Base-by-base conservation (phyloP, 2,888 invertebrate genomes). In the Epinotia demarniana region DNA sequence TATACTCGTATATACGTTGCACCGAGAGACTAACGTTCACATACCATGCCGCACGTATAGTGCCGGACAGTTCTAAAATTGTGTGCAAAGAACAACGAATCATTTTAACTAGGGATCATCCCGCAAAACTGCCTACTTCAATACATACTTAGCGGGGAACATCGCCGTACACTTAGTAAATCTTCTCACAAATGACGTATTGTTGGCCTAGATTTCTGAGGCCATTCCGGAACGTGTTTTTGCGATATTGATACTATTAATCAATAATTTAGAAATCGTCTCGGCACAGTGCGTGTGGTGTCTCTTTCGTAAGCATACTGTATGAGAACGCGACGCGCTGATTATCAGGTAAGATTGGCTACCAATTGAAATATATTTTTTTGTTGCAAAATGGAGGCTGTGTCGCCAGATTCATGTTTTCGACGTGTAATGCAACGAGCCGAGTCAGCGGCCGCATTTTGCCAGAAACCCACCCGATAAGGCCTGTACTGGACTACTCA, bases 371-470 rank as follows among this genome's bases (percentile, higher is more conserved):
- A 9, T 39, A 9, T 39, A 39, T 1, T 39, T 39, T 9, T 39
- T 39, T 39, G 39, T 39, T 39, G 6, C 33, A 33, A 33, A 39
- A 39, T 39, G 39, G 39, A 9, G 1, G 9, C 39, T 39, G 9
- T 9, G 8, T 12, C 68, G 18, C 12, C 62, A 19, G 63, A 33
- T 39, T 39, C 73, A 73, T 73, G 61, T 62, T 68, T 16, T 55
- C 49, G 55, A 43, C 67, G 23, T 18, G 39, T 69, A 74, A 74
- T 74, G 57, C 69, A 63, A 74, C 69, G 62, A 63, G 46, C 57
- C 46, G 62, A 18, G 66, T 61, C 49, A 58, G 43, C 46, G 49
- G n/a, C 43, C 63, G 43, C 16, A 53, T 27, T 12, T 57, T 53
- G 19, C 19, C n/a, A 49, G 6, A 27, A 49, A 46, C 46, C 46